phyloP scores from a whole-genome alignment of 2,797 vertebrate genomes.

The Poecilia picta region DNA sequence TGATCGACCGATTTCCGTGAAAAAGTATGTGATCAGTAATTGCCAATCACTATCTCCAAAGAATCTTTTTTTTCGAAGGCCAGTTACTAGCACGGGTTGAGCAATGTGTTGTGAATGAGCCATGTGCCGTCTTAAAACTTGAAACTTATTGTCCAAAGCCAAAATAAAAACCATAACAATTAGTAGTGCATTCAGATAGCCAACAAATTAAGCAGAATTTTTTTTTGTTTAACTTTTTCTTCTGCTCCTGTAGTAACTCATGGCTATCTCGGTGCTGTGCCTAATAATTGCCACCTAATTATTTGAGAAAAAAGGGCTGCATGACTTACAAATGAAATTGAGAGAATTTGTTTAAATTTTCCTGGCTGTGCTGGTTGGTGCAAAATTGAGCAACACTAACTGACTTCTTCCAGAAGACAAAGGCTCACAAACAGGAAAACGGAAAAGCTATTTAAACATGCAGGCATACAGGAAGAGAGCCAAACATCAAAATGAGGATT shows the following conservation, averaged over 20 bases:
- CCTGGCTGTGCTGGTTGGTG: neutral
- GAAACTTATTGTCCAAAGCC: too few species aligned
- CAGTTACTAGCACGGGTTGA: too few species aligned
- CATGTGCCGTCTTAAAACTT: too few species aligned
- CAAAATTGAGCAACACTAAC: slow-evolving; percentile 1
- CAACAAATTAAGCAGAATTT: neutral
- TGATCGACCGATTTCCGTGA: too few species aligned
- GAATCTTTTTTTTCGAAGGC: too few species aligned
- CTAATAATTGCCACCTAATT: neutral
- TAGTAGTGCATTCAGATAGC: neutral
- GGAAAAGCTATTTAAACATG: slow-evolving; percentile 11
- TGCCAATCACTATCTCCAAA: too few species aligned
- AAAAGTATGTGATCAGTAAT: too few species aligned
- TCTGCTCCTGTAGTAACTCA: neutral
- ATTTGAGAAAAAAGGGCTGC: neutral
- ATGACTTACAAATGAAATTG: neutral
- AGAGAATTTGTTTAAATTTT: neutral
- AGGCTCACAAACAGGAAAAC: slow-evolving; percentile 15
- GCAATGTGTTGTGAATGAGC: too few species aligned
- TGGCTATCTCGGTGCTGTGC: neutral
- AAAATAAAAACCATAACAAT: neutral
- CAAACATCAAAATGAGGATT: slow-evolving; percentile 32
- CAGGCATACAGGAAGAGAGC: slow-evolving; percentile 33
- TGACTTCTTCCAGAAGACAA: slow-evolving; percentile 1
- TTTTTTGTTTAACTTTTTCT: neutral